phyloP scores from a whole-genome alignment of 1,140 invertebrate species.

The Planococcus citri region DNA sequence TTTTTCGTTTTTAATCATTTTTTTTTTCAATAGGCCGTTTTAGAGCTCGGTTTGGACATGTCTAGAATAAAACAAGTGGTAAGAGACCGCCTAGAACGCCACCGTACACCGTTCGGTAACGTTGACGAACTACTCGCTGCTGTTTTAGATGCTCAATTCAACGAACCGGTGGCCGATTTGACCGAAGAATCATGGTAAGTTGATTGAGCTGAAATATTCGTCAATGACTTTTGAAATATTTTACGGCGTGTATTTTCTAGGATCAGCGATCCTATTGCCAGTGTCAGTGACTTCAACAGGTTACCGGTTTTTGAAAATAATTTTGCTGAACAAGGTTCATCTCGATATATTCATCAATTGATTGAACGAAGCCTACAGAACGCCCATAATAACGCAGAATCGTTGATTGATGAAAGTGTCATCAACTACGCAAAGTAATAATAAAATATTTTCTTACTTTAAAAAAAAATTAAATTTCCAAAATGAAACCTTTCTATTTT shows the following conservation, averaged over 20 bases:
- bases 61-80: slow-evolving; percentile 51
- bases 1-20: not conserved
- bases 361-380: not conserved
- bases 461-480: not conserved
- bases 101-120: slow-evolving; percentile 35
- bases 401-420: not conserved
- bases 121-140: slow-evolving; percentile 6
- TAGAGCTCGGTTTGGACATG: slow-evolving; percentile 53
- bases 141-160: slow-evolving; percentile 9
- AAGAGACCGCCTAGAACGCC: slow-evolving; percentile 40
- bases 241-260: not conserved
- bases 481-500: not conserved
- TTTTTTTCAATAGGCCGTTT: slow-evolving; percentile 46
- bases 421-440: not conserved
- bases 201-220: not conserved
- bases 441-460: not conserved
- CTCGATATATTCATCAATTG: not conserved
- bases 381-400: not conserved
- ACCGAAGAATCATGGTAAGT: slow-evolving; percentile 15
- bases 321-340: not conserved
- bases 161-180: not conserved
- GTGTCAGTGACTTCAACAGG: not conserved
- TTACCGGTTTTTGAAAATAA: not conserved
- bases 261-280: not conserved
- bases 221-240: not conserved